Base-by-base conservation (phyloP, 2,797 vertebrate species). In the Sebastes matsubarae region DNA sequence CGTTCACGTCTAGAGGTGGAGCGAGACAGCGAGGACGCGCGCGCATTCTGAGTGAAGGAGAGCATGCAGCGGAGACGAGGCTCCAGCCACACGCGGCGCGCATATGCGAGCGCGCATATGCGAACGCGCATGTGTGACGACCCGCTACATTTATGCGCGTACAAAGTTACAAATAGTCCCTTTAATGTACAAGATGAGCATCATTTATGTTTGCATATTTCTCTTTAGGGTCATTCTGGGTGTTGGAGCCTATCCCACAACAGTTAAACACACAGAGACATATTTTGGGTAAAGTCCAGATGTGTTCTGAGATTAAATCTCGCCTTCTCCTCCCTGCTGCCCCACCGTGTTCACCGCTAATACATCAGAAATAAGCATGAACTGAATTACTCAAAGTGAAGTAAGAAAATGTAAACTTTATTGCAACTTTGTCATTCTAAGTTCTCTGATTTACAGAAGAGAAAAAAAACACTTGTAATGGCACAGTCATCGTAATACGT, bases 341-440 rank as follows among this genome's bases (percentile, higher is more conserved):
- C 8, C 50, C 42, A 0, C 4, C 6, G 0, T 63, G 55, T 32
- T 22, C 14, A 54, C 29, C 54, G 32, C 9, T 13, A 2, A 65
- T n/a, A 50, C n/a, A 38, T 20, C 30, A 10, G 3, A 72, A 79
- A 72, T 20, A 67, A 82, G 1, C 46, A 57, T n/a, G 5, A 64
- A 77, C 36, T 34, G 22, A 22, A 77, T 10, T 29, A 87, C 24
- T 27, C 54, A 1, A 83, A 66, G 69, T 89, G 86, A 89, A 81
- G 88, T 95, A 94, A 94, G 92, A 96, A 96, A 96, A 95, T 96
- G 95, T 96, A 96, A 96, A 96, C 95, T 96, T 96, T 96, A 96
- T 96, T 96, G 90, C 89, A 95, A 92, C 84, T 86, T 93, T 89
- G 73, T 92, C 80, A 87, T 92, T 94, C 90, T 93, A 94, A 88